Conservation (phyloP, 2,888 invertebrate genomes). For the Chironomus tentans region DNA sequence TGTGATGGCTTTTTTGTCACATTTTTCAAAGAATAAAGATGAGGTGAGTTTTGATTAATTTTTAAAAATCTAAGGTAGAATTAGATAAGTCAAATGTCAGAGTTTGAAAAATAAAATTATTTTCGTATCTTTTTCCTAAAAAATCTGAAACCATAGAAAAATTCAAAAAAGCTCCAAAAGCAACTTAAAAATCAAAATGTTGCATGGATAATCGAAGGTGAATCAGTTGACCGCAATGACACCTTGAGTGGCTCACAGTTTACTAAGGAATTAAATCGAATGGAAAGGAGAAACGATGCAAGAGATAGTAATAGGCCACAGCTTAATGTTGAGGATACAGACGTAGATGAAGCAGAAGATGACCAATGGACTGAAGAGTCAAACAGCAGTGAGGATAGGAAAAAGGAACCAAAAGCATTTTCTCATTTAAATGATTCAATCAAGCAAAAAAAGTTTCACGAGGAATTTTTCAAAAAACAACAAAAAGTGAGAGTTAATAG, state of each 20-base stretch:
- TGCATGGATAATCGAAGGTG: not conserved
- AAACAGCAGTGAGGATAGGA: not conserved
- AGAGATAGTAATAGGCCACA: not conserved
- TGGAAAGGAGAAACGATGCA: not conserved
- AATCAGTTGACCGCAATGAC: not conserved
- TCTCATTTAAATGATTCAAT: not conserved
- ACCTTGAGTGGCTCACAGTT: not conserved
- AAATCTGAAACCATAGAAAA: not conserved
- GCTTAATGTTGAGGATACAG: not conserved
- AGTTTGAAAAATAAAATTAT: not conserved
- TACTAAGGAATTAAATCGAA: not conserved
- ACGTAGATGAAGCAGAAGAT: not conserved
- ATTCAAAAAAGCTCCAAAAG: not conserved
- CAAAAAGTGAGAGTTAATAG: not conserved
- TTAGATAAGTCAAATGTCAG: not conserved
- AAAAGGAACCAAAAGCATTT: not conserved
- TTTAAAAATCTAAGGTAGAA: not conserved
- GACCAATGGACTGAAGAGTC: not conserved
- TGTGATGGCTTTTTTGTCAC: constrained; percentile 34
- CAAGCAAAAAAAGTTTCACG: not conserved
- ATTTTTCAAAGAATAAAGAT: constrained; percentile 35
- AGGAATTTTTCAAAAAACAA: not conserved
- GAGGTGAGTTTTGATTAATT: constrained; percentile 40
- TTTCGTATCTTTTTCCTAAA: not conserved
- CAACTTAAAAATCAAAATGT: not conserved